Evolutionary conservation across 2,797 vertebrate genomes (phyloP), one percentile per base, ranked within the genome.

Genomic region (Cynodonichthys magdalenae): DNA sequence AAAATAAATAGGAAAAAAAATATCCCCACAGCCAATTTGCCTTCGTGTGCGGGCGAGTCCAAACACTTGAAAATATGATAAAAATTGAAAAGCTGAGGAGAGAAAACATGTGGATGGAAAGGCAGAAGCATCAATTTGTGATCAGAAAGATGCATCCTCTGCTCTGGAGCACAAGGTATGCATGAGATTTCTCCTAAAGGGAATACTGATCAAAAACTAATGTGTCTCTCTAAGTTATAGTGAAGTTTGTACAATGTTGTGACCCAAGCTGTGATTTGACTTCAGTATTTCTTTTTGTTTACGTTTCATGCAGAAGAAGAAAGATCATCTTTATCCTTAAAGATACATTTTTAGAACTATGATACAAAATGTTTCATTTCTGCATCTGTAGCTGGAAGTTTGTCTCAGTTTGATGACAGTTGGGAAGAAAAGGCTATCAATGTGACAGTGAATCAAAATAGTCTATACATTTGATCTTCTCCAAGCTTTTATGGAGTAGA

Each of bases 241-340:
- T 82, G 67, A 81, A 53, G 68, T 83, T 74, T 49, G 59, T 85
- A 63, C 58, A 60, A 67, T 83, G 64, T 74, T 61, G 68, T 82
- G 70, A 65, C 66, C 80, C 7, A 4, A 70, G 71, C 61, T 58
- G 55, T 72, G 62, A 75, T 68, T 50, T 10, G 1, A 66, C 48
- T 74, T 71, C 29, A 44, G 72, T 74, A 50, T 73, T 69, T 71
- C 15, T 73, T 69, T 79, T 69, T 69, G 42, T 71, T 67, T 12
- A 2, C n/a, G 58, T 69, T 71, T 55, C 57, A 78, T 58, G 15
- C 61, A 67, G 68, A 4, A 55, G 4, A 61, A 45, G 17, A 56
- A 63, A 53, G 4, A 56, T 72, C 28, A 59, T 24, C 28, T 54
- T 52, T 47, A 59, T 61, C 20, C 48, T 34, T 19, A 15, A 63